Conservation (phyloP, 2,888 invertebrate genomes). For the Synanthedon vespiformis region DNA sequence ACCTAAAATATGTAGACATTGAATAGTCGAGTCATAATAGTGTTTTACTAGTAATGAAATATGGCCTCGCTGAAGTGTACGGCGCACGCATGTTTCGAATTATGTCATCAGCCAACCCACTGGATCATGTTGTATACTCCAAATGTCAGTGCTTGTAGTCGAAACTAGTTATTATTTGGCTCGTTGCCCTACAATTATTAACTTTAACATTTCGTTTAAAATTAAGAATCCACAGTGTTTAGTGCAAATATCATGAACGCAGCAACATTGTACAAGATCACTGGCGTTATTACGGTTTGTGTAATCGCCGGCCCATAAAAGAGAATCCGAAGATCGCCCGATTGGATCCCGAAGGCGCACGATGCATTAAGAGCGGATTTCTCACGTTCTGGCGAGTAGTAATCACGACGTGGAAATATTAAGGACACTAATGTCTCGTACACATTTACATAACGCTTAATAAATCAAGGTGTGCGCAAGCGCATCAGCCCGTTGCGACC, state of each 20-base stretch:
- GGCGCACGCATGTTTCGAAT: conserved; percentile 44
- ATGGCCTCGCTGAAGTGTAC: conserved; percentile 28
- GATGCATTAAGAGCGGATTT: conserved; percentile 41
- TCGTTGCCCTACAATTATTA: conserved; percentile 47
- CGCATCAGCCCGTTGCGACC: conserved; percentile 32
- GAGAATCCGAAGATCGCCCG: conserved; percentile 39
- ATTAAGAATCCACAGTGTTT: background rate
- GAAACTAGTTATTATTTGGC: conserved; percentile 51
- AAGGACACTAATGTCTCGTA: conserved; percentile 65
- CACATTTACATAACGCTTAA: conserved; percentile 64
- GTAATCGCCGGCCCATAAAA: conserved; percentile 33
- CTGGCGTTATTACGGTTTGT: background rate
- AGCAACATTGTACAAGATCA: no score
- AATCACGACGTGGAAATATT: conserved; percentile 65
- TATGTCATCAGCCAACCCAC: conserved; percentile 47
- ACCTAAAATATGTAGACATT: background rate
- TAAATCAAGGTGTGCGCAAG: conserved; percentile 47
- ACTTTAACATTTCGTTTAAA: conserved; percentile 22
- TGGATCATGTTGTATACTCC: conserved; percentile 42
- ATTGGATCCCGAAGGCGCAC: conserved; percentile 33
- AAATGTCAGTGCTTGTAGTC: conserved; percentile 46
- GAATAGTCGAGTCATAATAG: conserved; percentile 16
- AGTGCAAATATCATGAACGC: no score
- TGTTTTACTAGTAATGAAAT: conserved; percentile 33
- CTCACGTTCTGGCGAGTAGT: conserved; percentile 43